Evolutionary conservation across 2,113 vertebrate species (phyloP).

Genomic region (Litocranius walleri): DNA sequence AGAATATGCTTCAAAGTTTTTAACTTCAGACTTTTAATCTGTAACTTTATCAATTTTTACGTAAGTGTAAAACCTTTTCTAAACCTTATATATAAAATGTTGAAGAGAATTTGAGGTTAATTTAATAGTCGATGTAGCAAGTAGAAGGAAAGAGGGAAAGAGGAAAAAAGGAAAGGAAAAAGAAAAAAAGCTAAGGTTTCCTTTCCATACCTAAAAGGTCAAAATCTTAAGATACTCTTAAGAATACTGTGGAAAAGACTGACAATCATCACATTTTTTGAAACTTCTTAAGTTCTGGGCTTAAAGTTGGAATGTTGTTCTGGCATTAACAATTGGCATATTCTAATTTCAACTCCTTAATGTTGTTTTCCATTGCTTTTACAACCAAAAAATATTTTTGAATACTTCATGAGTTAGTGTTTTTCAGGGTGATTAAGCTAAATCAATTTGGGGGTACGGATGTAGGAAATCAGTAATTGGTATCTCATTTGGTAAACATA

Average conservation of each 20-base stretch:
- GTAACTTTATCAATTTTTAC: not conserved
- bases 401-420: not conserved
- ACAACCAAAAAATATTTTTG: slow-evolving; percentile 10
- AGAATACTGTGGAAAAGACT: slow-evolving; percentile 62
- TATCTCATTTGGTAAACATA: not conserved
- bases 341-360: slow-evolving; percentile 49
- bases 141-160: not conserved
- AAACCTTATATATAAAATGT: not conserved
- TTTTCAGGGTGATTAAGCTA: slow-evolving; percentile 6
- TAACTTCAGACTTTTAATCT: not conserved
- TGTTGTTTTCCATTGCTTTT: slow-evolving; percentile 56
- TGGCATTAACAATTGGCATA: slow-evolving; percentile 53
- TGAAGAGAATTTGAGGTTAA: not conserved
- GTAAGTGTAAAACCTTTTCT: not conserved
- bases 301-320: slow-evolving; percentile 51
- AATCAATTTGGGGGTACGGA: not conserved
- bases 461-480: not conserved
- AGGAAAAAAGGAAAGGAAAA: no score
- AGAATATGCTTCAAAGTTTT: not conserved
- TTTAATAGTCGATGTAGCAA: not conserved
- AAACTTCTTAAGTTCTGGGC: slow-evolving; percentile 51
- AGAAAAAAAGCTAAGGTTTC: not conserved
- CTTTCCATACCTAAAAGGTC: slow-evolving; percentile 48
- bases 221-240: slow-evolving; percentile 40
- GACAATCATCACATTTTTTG: slow-evolving; percentile 56